Base-by-base conservation (phyloP, 2,888 invertebrate genomes). In the Drosophila suboccidentalis region DNA sequence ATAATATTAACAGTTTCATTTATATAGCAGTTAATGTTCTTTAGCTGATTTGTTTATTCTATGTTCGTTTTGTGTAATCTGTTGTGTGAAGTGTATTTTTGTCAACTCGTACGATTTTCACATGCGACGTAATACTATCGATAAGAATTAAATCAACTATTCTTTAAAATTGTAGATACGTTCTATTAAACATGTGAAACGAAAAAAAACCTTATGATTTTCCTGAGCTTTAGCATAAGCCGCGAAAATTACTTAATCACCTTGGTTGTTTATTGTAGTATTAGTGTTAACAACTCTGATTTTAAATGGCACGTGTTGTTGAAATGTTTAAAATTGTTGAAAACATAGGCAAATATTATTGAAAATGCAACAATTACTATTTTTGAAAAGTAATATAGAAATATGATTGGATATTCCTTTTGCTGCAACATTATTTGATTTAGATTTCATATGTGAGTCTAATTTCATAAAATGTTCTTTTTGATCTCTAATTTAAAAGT, bases 101-200 rank as follows among this genome's bases (percentile, higher is more conserved):
- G 73, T 65, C 19, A 47, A 57, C 60, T 32, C 57, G 39, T 82
- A 87, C 83, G 83, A 87, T 84, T 82, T 84, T 77, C 41, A 77
- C 64, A 80, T 66, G 67, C 62, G 38, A 66, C 73, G 78, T 49
- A 53, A 43, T 26, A 19, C 26, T 19, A 26, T 43, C 22, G 46
- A 65, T 49, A 50, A 50, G 61, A 38, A 36, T 47, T 60, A 63
- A 39, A 57, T 29, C 26, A 29, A 38, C 46, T 38, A 63, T 39
- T 26, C 41, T 55, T 51, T 65, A 59, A n/a, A 46, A 17, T 15
- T 39, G 38, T 6, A 44, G 11, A 32, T 22, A 19, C 34, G 11
- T 57, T 17, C 11, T 44, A 41, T 6, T n/a, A 60, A 50, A 76
- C 59, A 76, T 74, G 66, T 74, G 64, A 65, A 67, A 8, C 26